Evolutionary conservation across 2,888 invertebrate species (phyloP).

Genomic region (Ommatoiulus sabulosus): DNA sequence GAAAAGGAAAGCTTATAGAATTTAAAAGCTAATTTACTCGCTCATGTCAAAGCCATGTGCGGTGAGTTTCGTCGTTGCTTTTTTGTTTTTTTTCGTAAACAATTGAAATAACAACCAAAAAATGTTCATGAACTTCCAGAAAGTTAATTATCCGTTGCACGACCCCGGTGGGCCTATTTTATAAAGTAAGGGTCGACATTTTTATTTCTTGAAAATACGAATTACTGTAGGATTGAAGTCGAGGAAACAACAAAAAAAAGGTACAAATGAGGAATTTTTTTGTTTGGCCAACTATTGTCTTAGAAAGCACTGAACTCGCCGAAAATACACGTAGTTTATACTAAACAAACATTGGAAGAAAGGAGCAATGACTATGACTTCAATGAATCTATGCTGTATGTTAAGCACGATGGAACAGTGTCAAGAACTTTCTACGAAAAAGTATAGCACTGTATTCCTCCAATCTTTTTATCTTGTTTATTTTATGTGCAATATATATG

Average conservation of each 20-base stretch:
- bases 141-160: conserved; percentile 27
- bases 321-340: background rate
- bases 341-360: no score
- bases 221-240: background rate
- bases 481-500: no score
- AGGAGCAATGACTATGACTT: no score
- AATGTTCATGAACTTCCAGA: background rate
- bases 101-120: conserved; percentile 18
- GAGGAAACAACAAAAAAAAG: background rate
- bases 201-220: background rate
- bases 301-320: conserved; percentile 10
- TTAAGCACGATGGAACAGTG: no score
- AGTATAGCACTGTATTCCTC: no score
- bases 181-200: background rate
- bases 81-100: background rate
- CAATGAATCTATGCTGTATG: no score
- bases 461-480: no score
- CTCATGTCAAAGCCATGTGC: background rate
- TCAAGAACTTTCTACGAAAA: no score
- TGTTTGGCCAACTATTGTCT: background rate
- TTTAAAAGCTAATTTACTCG: background rate
- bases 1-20: background rate
- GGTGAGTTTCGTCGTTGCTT: background rate
- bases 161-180: conserved; percentile 6
- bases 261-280: background rate